A percentile compares a stretch with the other conserved stretches of the same genome.
Conservation (phyloP, 2,113 vertebrate species). For the Cyanistes caeruleus region DNA sequence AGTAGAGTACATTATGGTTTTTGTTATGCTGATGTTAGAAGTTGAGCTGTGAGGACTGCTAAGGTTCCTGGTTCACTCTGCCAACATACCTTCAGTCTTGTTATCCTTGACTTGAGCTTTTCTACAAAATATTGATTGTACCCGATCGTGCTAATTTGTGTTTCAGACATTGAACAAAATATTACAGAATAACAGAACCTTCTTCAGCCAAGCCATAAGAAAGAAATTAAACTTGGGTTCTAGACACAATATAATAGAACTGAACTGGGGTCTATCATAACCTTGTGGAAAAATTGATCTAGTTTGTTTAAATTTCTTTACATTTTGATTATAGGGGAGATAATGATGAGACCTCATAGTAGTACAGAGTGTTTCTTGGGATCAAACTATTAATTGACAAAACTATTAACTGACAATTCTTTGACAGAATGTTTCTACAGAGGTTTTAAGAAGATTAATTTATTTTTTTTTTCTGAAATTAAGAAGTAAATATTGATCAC, state of each 20-base stretch:
- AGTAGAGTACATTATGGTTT: not conserved
- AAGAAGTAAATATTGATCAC: not conserved
- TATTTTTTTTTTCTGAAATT: not conserved
- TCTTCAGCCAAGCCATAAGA: not conserved
- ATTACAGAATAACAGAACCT: not conserved
- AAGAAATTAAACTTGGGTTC: slow-evolving; percentile 8
- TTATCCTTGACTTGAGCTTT: slow-evolving; percentile 37
- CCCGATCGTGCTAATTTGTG: not conserved
- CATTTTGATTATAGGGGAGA: not conserved
- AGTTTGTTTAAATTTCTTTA: not conserved
- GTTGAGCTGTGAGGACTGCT: not conserved
- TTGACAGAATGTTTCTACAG: not conserved
- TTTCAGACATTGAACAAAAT: slow-evolving; percentile 2
- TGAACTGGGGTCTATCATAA: not conserved
- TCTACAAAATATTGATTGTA: slow-evolving; percentile 32
- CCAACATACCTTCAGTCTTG: not conserved
- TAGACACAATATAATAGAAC: not conserved
- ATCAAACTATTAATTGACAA: not conserved
- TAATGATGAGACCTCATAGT: not conserved
- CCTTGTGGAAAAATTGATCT: not conserved
- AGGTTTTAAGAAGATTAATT: not conserved
- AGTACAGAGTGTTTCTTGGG: not conserved
- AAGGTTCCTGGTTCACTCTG: not conserved
- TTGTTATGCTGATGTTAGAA: not conserved
- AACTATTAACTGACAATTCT: too few relatives aligned